A percentile compares a stretch with the other conserved stretches of the same genome.
These are phyloP conservation scores for Leptinotarsa lineolata DNA, from an alignment of 1,140 invertebrate species.

Conservation along the genomic window DNA sequence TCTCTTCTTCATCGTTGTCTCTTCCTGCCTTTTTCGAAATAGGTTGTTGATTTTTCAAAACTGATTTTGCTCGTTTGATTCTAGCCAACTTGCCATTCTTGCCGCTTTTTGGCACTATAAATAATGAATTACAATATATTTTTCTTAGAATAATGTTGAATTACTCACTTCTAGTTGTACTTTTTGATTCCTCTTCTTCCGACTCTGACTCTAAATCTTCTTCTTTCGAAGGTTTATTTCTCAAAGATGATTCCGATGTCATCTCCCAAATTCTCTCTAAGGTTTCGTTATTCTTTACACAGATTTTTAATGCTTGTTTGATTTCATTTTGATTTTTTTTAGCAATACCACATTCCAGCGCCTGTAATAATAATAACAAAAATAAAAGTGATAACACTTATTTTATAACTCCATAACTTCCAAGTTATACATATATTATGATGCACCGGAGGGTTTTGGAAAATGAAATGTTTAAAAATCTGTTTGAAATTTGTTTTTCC, in stretches of 20 bases:
- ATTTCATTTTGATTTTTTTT: slow-evolving; percentile 37
- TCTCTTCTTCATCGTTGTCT: neutral
- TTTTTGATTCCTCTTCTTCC: neutral
- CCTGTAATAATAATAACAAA: slow-evolving; percentile 34
- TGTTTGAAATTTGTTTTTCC: too few relatives aligned
- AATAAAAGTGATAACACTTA: too few relatives aligned
- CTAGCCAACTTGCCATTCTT: slow-evolving; percentile 1
- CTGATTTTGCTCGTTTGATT: slow-evolving; percentile 9
- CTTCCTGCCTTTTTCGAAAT: neutral
- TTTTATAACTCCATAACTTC: too few relatives aligned
- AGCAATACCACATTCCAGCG: slow-evolving; percentile 47
- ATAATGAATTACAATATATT: too few relatives aligned
- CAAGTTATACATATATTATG: too few relatives aligned
- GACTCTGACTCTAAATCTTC: neutral
- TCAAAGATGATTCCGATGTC: neutral
- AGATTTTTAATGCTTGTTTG: slow-evolving; percentile 33
- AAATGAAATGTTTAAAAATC: too few relatives aligned
- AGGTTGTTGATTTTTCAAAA: neutral
- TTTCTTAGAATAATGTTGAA: too few relatives aligned
- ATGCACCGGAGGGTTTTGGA: too few relatives aligned
- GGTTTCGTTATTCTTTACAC: slow-evolving; percentile 40
- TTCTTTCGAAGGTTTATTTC: neutral
- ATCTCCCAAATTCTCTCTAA: slow-evolving; percentile 38
- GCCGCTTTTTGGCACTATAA: neutral
- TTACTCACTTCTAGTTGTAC: neutral